Base-by-base conservation (phyloP, 2,888 invertebrate species). In the Habrosyne pyritoides region DNA sequence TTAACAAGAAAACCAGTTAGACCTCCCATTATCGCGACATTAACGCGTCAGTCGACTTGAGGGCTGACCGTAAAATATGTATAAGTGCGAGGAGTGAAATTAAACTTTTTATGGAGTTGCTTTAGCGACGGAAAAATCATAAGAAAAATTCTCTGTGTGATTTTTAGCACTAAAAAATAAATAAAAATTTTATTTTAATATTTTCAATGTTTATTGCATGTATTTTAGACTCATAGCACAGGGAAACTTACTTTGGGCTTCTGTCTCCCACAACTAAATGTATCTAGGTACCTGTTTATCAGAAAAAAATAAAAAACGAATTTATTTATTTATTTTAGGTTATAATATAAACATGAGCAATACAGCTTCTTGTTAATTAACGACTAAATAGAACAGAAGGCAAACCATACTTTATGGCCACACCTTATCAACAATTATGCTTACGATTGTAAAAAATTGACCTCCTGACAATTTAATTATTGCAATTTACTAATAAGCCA, bases 381-480 rank as follows among this genome's bases (percentile, higher is more conserved):
- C 28, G 10, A 28, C 2, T 0, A 28, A 6, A 28, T 7, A 28
- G 6, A 28, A 28, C 12, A 30, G n/a, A n/a, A 33, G 18, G 18
- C 36, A 42, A 0, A 2, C 14, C 42, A 42, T 18, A 42, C 2
- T 18, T 42, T 42, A 42, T 42, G 42, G 42, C 14, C 0, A 2
- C 18, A 8, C 42, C 42, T 7, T 18, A 8, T 42, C 18, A 42
- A 1, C 42, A 42, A 42, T 42, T 42, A 18, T 8, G 18, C 12
- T 14, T 26, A 8, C n/a, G 18, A 46, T 54, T 59, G 6, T 22
- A 62, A 67, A 69, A 62, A 63, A 59, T 51, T 47, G n/a, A 10
- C n/a, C 33, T n/a, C 36, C 49, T 65, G 67, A 71, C 72, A 71
- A 64, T 62, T 62, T 71, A 71, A 70, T 70, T 71, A 60, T 54